Percentiles rank a stretch among this genome's conserved stretches.
Conservation (phyloP, 2,113 vertebrate genomes). For the Trichomycterus rosablanca region DNA sequence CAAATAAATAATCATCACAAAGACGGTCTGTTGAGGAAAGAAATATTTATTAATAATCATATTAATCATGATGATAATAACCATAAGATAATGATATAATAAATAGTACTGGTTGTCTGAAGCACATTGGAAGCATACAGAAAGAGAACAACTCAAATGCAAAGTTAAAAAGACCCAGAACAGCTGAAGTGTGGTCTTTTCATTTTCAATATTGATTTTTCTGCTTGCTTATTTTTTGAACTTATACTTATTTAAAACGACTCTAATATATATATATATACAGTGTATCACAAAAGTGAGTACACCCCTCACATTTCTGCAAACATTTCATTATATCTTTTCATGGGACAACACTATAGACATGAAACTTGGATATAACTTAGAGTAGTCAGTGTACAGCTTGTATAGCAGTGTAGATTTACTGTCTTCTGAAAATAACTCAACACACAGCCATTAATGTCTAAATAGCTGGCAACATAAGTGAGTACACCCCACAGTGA, state of each 20-base stretch:
- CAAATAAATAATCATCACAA: constrained; percentile 18
- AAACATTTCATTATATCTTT: too few relatives aligned
- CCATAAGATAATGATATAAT: constrained; percentile 65
- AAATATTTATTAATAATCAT: constrained; percentile 71
- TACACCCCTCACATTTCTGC: too few relatives aligned
- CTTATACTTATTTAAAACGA: constrained; percentile 52
- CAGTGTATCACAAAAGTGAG: too few relatives aligned
- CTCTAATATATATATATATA: constrained; percentile 52
- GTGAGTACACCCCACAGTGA: too few relatives aligned
- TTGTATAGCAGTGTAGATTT: too few relatives aligned
- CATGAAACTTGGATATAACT: too few relatives aligned
- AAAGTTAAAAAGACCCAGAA: constrained; percentile 52
- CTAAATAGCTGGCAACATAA: too few relatives aligned
- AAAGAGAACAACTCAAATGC: constrained; percentile 56
- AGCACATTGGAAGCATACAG: constrained; percentile 66
- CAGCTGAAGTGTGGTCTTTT: constrained; percentile 51
- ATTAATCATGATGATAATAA: constrained; percentile 62
- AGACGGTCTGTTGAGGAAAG: constrained; percentile 57
- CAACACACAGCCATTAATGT: too few relatives aligned
- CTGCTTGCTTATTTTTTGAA: constrained; percentile 44
- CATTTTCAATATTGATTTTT: constrained; percentile 53
- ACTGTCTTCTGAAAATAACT: too few relatives aligned
- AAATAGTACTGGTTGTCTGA: constrained; percentile 69
- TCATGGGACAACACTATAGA: too few relatives aligned
- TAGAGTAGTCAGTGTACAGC: too few relatives aligned